Evolutionary conservation across 2,113 vertebrate genomes (phyloP).

Genomic region (Pavo muticus): DNA sequence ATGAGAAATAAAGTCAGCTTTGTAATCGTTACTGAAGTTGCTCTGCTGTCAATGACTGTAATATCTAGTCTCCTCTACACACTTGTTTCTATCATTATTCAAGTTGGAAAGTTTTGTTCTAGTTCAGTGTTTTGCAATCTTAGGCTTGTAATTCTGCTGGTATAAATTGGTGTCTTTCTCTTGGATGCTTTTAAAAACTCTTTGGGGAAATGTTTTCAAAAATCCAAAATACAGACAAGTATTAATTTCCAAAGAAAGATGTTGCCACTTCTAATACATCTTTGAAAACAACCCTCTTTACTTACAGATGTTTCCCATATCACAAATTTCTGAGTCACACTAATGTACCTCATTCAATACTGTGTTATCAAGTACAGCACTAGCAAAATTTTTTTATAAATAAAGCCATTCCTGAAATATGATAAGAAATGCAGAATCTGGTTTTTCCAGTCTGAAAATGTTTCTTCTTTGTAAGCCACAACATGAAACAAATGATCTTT

Average conservation of each 20-base stretch:
- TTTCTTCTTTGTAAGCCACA: background rate
- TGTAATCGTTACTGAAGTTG: background rate
- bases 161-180: background rate
- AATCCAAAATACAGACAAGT: background rate
- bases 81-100: background rate
- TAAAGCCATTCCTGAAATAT: background rate
- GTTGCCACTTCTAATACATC: background rate
- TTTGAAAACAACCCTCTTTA: background rate
- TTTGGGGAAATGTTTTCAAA: background rate
- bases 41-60: background rate
- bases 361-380: background rate
- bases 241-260: background rate
- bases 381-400: background rate
- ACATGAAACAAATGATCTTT: background rate
- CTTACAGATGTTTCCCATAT: background rate
- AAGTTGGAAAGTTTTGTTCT: background rate
- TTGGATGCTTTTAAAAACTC: background rate
- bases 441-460: background rate
- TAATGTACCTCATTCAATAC: background rate
- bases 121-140: background rate
- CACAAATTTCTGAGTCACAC: background rate
- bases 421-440: background rate
- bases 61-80: background rate
- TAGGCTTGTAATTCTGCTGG: background rate
- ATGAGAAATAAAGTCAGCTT: background rate